phyloP scores from a whole-genome alignment of 1,140 invertebrate species.

The Araneus ventricosus region DNA sequence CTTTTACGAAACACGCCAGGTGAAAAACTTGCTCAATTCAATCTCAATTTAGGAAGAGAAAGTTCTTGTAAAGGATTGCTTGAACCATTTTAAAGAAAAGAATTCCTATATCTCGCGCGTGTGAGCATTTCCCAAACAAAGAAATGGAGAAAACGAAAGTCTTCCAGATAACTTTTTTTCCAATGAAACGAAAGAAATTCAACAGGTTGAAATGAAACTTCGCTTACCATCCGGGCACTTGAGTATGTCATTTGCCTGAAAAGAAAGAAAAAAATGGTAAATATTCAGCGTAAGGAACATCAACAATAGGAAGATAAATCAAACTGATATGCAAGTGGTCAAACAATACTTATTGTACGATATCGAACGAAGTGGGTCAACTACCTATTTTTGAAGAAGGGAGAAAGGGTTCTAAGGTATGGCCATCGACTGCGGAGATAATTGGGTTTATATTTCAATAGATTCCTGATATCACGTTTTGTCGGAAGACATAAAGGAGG shows the following conservation, averaged over 20 bases:
- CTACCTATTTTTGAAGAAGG: constrained; percentile 41
- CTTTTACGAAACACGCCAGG: no score
- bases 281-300: constrained; percentile 10
- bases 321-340: constrained; percentile 46
- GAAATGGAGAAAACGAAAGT: not conserved
- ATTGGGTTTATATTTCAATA: constrained; percentile 42
- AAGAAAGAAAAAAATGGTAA: constrained; percentile 53
- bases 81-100: not conserved
- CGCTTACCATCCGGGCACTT: constrained; percentile 71
- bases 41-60: not conserved
- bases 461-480: constrained; percentile 22
- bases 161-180: not conserved
- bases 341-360: constrained; percentile 48
- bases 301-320: constrained; percentile 72
- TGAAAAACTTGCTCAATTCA: not conserved
- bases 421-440: not conserved
- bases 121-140: constrained; percentile 17
- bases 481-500: not conserved
- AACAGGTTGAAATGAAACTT: not conserved
- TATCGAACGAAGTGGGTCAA: constrained; percentile 53
- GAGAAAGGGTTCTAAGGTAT: constrained; percentile 46
- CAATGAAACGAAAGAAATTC: not conserved
- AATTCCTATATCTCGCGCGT: not conserved
- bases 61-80: not conserved
- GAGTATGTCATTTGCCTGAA: constrained; percentile 71